These are phyloP conservation scores for Phalloptychus januarius DNA, from an alignment of 2,797 vertebrate species.

Conservation along the genomic window DNA sequence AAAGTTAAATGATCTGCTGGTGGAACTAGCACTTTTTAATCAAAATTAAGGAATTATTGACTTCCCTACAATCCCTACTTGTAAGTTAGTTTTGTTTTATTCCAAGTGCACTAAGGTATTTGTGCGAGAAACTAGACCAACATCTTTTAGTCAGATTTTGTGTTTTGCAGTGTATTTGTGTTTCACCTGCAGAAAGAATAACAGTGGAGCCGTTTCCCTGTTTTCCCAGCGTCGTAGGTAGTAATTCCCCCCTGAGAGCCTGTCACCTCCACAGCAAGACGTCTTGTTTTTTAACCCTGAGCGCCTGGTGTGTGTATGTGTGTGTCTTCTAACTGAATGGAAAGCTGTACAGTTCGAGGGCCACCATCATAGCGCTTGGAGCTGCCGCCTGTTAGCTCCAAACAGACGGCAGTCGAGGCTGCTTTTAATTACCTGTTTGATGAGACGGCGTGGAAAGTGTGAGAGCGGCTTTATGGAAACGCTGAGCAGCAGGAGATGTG, in stretches of 20 bases:
- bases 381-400: too few species aligned
- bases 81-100: too few species aligned
- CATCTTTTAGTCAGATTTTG: too few species aligned
- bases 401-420: conserved; percentile 39
- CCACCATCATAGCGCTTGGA: conserved; percentile 64
- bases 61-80: too few species aligned
- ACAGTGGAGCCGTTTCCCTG: conserved; percentile 31
- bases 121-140: too few species aligned
- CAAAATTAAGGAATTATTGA: too few species aligned
- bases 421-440: conserved; percentile 69
- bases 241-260: conserved; percentile 35
- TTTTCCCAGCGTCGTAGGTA: conserved; percentile 9
- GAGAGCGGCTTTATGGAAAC: conserved; percentile 29
- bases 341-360: conserved; percentile 37
- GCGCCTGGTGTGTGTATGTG: conserved; percentile 16
- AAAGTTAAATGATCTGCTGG: too few species aligned
- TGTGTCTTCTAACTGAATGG: conserved; percentile 29
- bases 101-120: too few species aligned
- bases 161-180: conserved; percentile 20
- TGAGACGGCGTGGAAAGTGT: conserved; percentile 62
- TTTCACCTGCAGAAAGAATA: conserved; percentile 48
- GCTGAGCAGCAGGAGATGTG: conserved; percentile 8
- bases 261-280: conserved; percentile 39
- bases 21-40: too few species aligned
- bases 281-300: conserved; percentile 1